Conservation (phyloP, 92 coral and sea anemone genomes). For the Phymanthus crucifer region DNA sequence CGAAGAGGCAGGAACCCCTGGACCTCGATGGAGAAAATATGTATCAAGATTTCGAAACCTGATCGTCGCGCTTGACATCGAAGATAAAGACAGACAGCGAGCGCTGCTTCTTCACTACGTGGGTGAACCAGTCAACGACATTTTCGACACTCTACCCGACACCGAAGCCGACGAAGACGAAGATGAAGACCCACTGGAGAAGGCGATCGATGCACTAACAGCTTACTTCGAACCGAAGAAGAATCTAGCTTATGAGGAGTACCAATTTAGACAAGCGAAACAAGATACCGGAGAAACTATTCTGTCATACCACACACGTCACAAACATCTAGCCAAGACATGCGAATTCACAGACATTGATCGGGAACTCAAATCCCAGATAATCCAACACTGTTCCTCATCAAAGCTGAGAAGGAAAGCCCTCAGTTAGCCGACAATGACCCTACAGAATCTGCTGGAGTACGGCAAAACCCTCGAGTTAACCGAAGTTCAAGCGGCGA, state of each 20-base stretch:
- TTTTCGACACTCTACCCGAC: constrained; percentile 30
- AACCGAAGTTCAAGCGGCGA: background rate
- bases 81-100: constrained; percentile 31
- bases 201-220: constrained; percentile 48
- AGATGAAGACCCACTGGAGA: constrained; percentile 36
- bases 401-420: constrained; percentile 44
- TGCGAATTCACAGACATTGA: constrained; percentile 57
- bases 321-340: constrained; percentile 37
- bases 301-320: constrained; percentile 52
- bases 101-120: constrained; percentile 40
- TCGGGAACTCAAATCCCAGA: constrained; percentile 59
- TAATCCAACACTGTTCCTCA: constrained; percentile 52
- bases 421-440: constrained; percentile 41
- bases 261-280: constrained; percentile 49
- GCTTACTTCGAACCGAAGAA: constrained; percentile 55
- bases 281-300: constrained; percentile 44
- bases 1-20: constrained; percentile 13
- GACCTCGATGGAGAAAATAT: constrained; percentile 42
- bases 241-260: constrained; percentile 57
- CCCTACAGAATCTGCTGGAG: constrained; percentile 44
- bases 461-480: constrained; percentile 50
- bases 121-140: constrained; percentile 43
- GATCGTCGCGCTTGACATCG: constrained; percentile 33
- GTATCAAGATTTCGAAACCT: constrained; percentile 32
- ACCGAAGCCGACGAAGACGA: constrained; percentile 36